Conservation (phyloP, 2,888 invertebrate species). For the Myathropa florea region DNA sequence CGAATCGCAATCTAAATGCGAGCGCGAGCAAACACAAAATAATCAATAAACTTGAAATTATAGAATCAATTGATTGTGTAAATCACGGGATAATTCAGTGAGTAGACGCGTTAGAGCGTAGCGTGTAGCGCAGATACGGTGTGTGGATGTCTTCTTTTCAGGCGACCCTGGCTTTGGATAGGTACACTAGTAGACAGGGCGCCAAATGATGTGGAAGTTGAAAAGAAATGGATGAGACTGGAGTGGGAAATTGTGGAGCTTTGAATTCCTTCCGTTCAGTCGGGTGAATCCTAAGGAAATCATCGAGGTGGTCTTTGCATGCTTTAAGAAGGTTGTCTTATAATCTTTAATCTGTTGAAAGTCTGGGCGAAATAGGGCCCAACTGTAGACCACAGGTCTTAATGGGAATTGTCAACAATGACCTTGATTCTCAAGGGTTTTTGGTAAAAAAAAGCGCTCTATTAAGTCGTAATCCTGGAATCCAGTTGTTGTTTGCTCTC, state of each 20-base stretch:
- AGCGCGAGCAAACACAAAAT: constrained; percentile 10
- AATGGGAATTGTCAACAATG: no score
- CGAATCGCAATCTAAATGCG: not conserved
- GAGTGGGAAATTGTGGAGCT: not conserved
- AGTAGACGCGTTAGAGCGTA: not conserved
- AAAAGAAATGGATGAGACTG: not conserved
- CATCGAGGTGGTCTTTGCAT: no score
- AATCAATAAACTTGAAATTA: constrained; percentile 39
- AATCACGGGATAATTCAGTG: constrained; percentile 19
- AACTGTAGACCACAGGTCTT: no score
- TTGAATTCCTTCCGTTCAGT: no score
- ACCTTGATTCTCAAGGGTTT: no score
- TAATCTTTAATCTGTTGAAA: no score
- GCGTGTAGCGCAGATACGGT: not conserved
- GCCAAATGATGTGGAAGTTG: not conserved
- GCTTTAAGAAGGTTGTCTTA: no score
- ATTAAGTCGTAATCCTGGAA: no score
- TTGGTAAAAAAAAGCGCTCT: no score
- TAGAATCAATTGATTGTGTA: constrained; percentile 47
- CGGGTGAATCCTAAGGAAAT: no score
- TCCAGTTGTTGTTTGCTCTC: no score
- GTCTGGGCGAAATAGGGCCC: no score
- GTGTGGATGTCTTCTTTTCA: not conserved
- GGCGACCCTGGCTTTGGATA: not conserved
- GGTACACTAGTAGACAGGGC: not conserved